A percentile compares a stretch with the other conserved stretches of the same genome.
Conservation (phyloP, 2,797 vertebrate species). For the Galaxias olidus region DNA sequence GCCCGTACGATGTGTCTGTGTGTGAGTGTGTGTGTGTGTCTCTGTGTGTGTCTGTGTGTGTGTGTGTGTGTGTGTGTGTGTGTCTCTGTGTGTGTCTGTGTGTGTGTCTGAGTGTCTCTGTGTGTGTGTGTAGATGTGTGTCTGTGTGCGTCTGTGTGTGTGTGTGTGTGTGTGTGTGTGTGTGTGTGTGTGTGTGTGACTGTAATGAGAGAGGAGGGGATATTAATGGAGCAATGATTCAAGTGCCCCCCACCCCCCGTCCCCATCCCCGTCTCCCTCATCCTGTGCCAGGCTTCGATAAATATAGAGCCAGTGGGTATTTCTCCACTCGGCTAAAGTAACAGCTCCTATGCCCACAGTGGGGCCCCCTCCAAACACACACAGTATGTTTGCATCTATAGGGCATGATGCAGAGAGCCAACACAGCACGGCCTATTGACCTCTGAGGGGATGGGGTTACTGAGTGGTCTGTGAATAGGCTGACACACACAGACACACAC, state of each 20-base stretch:
- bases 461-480: slow-evolving; percentile 15
- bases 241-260: slow-evolving; percentile 20
- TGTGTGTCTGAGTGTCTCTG: background rate
- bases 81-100: slow-evolving; percentile 25
- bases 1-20: slow-evolving; percentile 19
- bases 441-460: slow-evolving; percentile 11
- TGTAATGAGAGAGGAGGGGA: slow-evolving; percentile 71
- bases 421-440: slow-evolving; percentile 24
- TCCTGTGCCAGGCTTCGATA: slow-evolving; percentile 47
- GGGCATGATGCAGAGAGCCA: slow-evolving; percentile 40
- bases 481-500: slow-evolving; percentile 29
- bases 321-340: slow-evolving; percentile 57
- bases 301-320: slow-evolving; percentile 49
- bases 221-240: slow-evolving; percentile 78
- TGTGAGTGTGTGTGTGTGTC: slow-evolving; percentile 16
- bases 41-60: slow-evolving; percentile 28
- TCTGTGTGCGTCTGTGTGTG: background rate
- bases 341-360: slow-evolving; percentile 41
- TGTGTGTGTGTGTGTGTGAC: slow-evolving; percentile 32
- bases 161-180: slow-evolving; percentile 27
- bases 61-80: slow-evolving; percentile 30
- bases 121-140: slow-evolving; percentile 8
- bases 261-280: background rate
- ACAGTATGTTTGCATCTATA: slow-evolving; percentile 12
- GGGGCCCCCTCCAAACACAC: slow-evolving; percentile 30